These are phyloP conservation scores for Electrophaes corylata DNA, from an alignment of 2,888 invertebrate genomes.

Conservation along the genomic window DNA sequence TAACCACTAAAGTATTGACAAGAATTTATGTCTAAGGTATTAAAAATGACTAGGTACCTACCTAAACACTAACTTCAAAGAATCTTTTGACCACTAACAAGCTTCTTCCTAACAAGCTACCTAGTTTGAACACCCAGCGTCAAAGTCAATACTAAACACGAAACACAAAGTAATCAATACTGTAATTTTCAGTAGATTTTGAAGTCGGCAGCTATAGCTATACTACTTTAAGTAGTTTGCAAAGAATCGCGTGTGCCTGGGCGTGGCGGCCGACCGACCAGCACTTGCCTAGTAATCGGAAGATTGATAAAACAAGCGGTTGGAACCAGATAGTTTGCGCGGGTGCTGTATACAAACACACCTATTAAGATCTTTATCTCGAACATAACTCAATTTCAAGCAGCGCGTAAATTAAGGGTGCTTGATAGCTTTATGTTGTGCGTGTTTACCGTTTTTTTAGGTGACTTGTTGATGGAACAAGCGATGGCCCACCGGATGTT, in stretches of 20 bases:
- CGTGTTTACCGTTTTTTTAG: constrained; percentile 25
- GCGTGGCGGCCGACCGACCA: constrained; percentile 45
- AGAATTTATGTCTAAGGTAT: too few relatives aligned
- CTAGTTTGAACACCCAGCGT: not conserved
- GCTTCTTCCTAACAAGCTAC: not conserved
- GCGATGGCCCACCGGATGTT: too few relatives aligned
- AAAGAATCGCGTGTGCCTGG: constrained; percentile 52
- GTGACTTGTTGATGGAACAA: too few relatives aligned
- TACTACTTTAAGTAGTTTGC: constrained; percentile 26
- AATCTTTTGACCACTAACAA: too few relatives aligned
- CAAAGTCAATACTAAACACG: constrained; percentile 2
- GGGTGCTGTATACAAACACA: constrained; percentile 49
- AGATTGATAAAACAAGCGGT: constrained; percentile 62
- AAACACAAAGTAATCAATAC: constrained; percentile 17
- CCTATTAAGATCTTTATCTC: constrained; percentile 49
- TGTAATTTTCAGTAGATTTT: constrained; percentile 20
- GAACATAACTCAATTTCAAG: constrained; percentile 48
- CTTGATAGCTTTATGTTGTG: constrained; percentile 22
- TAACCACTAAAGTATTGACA: too few relatives aligned
- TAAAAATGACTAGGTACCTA: too few relatives aligned
- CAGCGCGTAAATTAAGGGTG: constrained; percentile 30
- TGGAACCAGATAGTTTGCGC: constrained; percentile 47
- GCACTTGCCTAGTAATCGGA: constrained; percentile 54
- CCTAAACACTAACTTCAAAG: too few relatives aligned
- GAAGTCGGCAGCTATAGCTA: constrained; percentile 18